Evolutionary conservation across 2,113 vertebrate species (phyloP), one percentile per base, ranked within the genome.

Genomic region (Orientallactaga bullata): DNA sequence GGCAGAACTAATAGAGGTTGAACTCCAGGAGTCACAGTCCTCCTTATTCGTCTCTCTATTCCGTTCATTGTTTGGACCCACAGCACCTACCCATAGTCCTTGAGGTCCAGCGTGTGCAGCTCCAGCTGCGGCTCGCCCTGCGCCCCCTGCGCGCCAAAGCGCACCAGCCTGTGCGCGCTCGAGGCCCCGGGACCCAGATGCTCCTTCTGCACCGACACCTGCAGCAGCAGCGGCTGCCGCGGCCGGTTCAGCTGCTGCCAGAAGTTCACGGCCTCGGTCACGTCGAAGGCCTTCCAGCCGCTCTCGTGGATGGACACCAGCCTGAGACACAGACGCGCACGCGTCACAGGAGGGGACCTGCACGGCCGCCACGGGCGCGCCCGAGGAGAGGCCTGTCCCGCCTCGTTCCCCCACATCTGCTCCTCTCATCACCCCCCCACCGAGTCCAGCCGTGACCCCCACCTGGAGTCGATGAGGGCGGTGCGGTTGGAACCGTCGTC

Each of bases 251-350:
- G 93, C 89, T 97, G 97, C 89, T 91, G 98, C 99, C 99, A 99
- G 97, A 99, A 99, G 80, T 99, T 99, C 95, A 99, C 99, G 0
- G 99, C 99, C 96, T 99, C 99, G 0, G 99, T 99, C 97, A 99
- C 99, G 61, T 99, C 99, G 81, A 99, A 99, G 98, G 99, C 99
- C 97, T 98, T 99, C 99, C 99, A 99, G 95, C 99, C 99, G 0
- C 98, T 99, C 91, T 99, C 99, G 11, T 98, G 98, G 81, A 99
- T 97, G 51, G 99, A 98, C 96, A 99, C 98, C 97, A 99, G 98
- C 98, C 99, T 99, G 66, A 11, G 35, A 65, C 9, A 15, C 42
- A 17, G 16, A 74, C 66, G 32, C 35, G 47, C 20, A 23, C 10
- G 69, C 10, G 42, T 85, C 63, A 84, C 20, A 42, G 37, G 21